Conservation (phyloP, 2,113 vertebrate genomes). For the Sorex araneus region DNA sequence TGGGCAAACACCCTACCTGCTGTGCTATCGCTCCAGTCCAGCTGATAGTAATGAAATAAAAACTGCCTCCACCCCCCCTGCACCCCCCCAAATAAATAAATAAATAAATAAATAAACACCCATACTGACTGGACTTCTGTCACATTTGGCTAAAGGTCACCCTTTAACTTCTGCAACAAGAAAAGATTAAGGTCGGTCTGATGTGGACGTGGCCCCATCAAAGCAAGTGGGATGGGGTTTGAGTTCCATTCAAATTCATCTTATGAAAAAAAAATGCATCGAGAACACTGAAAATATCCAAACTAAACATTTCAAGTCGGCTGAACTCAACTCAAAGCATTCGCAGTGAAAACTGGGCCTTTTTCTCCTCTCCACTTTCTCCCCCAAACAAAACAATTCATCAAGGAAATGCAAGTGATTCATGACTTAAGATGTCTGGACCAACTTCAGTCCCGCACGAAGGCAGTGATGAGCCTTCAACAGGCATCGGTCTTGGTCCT, state of each 20-base stretch:
- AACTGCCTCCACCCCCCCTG: constrained; percentile 54
- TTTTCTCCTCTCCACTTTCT: constrained; percentile 75
- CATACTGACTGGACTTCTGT: constrained; percentile 74
- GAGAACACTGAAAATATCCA: constrained; percentile 84
- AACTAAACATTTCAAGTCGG: constrained; percentile 85
- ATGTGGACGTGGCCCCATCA: constrained; percentile 68
- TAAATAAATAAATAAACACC: background rate
- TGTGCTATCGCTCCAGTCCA: too few relatives aligned
- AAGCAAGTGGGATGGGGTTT: constrained; percentile 84
- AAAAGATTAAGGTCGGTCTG: constrained; percentile 81
- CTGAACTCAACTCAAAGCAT: constrained; percentile 76
- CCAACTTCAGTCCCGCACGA: constrained; percentile 33
- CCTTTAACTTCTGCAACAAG: constrained; percentile 86
- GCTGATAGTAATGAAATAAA: constrained; percentile 78
- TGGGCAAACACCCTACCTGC: too few relatives aligned
- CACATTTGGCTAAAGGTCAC: constrained; percentile 82
- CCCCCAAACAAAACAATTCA: constrained; percentile 73
- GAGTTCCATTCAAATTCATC: constrained; percentile 86
- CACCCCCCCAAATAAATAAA: background rate
- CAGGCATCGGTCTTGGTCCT: background rate
- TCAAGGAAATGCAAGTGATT: constrained; percentile 70
- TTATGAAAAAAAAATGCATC: constrained; percentile 85
- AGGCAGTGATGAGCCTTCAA: background rate
- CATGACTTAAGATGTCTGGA: constrained; percentile 41
- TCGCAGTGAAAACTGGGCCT: constrained; percentile 81